These are phyloP conservation scores for Lysandra coridon DNA, from an alignment of 2,888 invertebrate species.

Conservation along the genomic window DNA sequence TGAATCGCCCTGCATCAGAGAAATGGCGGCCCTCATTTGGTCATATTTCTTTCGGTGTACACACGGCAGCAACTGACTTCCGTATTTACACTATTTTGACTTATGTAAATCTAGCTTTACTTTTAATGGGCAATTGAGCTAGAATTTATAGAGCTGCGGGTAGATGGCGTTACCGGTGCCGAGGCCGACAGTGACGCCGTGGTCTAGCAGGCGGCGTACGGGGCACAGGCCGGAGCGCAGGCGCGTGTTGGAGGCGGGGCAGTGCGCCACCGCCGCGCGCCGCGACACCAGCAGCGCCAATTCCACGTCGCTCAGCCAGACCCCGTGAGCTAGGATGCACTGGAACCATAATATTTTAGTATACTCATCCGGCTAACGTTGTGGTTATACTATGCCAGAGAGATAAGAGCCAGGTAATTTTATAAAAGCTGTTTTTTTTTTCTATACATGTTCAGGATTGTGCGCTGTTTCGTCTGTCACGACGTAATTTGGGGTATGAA, in stretches of 20 bases:
- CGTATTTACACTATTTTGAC: too few relatives aligned
- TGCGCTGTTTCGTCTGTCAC: too few relatives aligned
- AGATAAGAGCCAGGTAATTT: too few relatives aligned
- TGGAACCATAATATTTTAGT: slow-evolving; percentile 44
- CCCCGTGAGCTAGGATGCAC: slow-evolving; percentile 90
- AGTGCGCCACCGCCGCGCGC: slow-evolving; percentile 88
- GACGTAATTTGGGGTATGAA: too few relatives aligned
- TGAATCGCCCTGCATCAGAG: too few relatives aligned
- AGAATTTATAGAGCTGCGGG: slow-evolving; percentile 69
- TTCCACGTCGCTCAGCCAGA: slow-evolving; percentile 87
- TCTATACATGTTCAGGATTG: too few relatives aligned
- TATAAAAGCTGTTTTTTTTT: too few relatives aligned
- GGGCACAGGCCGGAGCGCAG: slow-evolving; percentile 91
- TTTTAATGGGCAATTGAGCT: slow-evolving; percentile 75
- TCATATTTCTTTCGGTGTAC: too few relatives aligned
- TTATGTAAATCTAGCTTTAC: too few relatives aligned
- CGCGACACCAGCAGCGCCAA: slow-evolving; percentile 80
- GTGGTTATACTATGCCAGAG: too few relatives aligned
- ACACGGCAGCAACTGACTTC: too few relatives aligned
- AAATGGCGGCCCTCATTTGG: too few relatives aligned
- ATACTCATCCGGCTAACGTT: background rate
- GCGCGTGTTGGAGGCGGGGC: slow-evolving; percentile 92
- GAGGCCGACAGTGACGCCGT: slow-evolving; percentile 87
- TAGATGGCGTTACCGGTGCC: slow-evolving; percentile 85
- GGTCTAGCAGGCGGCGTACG: slow-evolving; percentile 82